Base-by-base conservation (phyloP, 2,113 vertebrate species). In the Lethenteron camtschaticum region DNA sequence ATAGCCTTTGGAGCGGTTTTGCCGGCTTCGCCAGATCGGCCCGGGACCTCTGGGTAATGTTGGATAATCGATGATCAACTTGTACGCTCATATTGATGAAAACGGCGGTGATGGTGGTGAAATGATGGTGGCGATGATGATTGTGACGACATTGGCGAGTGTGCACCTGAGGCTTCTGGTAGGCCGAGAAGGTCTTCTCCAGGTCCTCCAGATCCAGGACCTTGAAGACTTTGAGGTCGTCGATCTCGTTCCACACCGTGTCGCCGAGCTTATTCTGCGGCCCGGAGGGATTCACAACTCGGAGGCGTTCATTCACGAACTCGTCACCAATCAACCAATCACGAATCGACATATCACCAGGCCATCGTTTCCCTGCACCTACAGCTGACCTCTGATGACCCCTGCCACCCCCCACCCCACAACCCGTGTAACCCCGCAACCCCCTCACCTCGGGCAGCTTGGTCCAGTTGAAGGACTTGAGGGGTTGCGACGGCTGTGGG, bases 391-490 rank as follows among this genome's bases (percentile, higher is more conserved):
- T 68, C 9, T 68, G 63, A 68, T 24, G n/a, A 16, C 63, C 24
- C 11, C 18, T 12, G 2, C 56, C 16, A 69, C 24, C 57, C 69
- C 18, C 56, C 74, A 60, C 14, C 57, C 1, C 0, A 12, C 73
- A 72, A 1, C 24, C 55, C 56, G 41, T 13, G 13, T 6, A 68
- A 69, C 41, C 41, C 24, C 13, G 13, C 8, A 68, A 69, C 41
- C 41, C 41, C 41, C 81, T 84, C 76, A 96, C 94, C 86, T 99
- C 94, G 12, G 89, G 81, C 68, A 99, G 79, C 78, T 97, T 96
- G 73, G 83, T 81, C 94, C 92, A 96, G 80, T 99, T 99, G 83
- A 97, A 99, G 72, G 91, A 99, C 75, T 99, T 99, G 72, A 99
- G 87, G 8, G 94, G 81, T 0, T 99, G 94, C 0, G 84, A 75